Evolutionary conservation across 1,140 invertebrate genomes (phyloP), one percentile per base, ranked within the genome.

Genomic region (Lepidotrigona ventralis): DNA sequence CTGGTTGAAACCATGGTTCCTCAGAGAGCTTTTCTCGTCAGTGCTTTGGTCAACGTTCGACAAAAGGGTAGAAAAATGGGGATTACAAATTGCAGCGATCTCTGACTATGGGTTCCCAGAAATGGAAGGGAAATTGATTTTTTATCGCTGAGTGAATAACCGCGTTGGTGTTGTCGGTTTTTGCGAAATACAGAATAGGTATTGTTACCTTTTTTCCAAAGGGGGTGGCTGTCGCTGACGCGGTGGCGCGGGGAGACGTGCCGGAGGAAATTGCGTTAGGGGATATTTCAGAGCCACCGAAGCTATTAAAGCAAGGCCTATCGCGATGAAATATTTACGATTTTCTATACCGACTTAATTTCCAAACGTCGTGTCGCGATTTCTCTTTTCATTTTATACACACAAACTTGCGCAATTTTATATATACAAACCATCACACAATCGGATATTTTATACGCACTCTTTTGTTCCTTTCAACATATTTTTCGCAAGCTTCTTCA

Each of bases 101-200:
- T 82, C 63, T 39, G 66, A 29, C 66, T 75, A 83, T 78, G 56
- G 81, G 26, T 51, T 68, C 54, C 69, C 69, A 76, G 66, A 70
- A 51, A 83, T 83, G 75, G 75, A 83, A 78, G 74, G 81, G 81
- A 83, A 83, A 83, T 83, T 83, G 81, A 83, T 83, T 83, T 83
- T 83, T 83, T 83, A 83, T 83, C 81, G 75, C 11, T 21, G 54
- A 63, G 46, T 56, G 75, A 83, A 83, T 78, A 58, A 56, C 73
- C n/a, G 21, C 74, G 81, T 83, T 63, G 23, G 46, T 63, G 75
- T 78, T 83, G 72, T 76, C 80, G 81, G 75, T 83, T 83, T 46
- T 78, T 39, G 19, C 74, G 81, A 70, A 78, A 83, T n/a, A 29
- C 54, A 21, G 54, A 53, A n/a, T 53, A 33, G 75, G 46, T 63